Conservation (phyloP, 2,888 invertebrate species). For the Crepidodera aurea region DNA sequence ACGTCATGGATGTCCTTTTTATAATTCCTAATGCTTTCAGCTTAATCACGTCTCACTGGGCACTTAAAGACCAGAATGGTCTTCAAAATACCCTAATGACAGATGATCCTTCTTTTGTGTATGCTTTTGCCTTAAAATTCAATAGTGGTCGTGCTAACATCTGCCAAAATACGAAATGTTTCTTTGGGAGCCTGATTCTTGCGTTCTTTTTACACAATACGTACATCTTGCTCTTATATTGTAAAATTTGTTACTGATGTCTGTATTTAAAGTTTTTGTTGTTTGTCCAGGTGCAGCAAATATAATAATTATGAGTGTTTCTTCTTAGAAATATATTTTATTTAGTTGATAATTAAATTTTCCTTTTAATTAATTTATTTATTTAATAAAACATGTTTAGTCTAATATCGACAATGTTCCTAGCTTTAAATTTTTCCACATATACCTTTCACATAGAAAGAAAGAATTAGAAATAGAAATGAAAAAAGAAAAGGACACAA, state of each 20-base stretch:
- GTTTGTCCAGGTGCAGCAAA: slow-evolving; percentile 17
- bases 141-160: slow-evolving; percentile 22
- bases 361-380: too few relatives aligned
- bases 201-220: slow-evolving; percentile 20
- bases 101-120: slow-evolving; percentile 26
- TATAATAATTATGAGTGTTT: too few relatives aligned
- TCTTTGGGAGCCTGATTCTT: slow-evolving; percentile 8
- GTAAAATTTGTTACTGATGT: slow-evolving; percentile 6
- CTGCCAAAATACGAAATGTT: slow-evolving; percentile 19
- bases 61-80: slow-evolving; percentile 10
- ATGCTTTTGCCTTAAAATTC: slow-evolving; percentile 1
- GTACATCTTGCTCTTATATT: slow-evolving; percentile 1
- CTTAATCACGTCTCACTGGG: slow-evolving; percentile 6
- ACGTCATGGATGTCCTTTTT: not conserved
- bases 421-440: too few relatives aligned
- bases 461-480: too few relatives aligned
- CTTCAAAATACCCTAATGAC: slow-evolving; percentile 21
- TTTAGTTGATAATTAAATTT: too few relatives aligned
- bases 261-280: slow-evolving; percentile 8
- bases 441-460: too few relatives aligned
- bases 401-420: too few relatives aligned
- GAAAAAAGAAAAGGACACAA: too few relatives aligned
- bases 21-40: not conserved
- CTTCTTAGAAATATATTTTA: too few relatives aligned
- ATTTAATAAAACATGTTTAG: too few relatives aligned